phyloP scores from a whole-genome alignment of 2,888 invertebrate genomes.

The Calameuta filiformis region DNA sequence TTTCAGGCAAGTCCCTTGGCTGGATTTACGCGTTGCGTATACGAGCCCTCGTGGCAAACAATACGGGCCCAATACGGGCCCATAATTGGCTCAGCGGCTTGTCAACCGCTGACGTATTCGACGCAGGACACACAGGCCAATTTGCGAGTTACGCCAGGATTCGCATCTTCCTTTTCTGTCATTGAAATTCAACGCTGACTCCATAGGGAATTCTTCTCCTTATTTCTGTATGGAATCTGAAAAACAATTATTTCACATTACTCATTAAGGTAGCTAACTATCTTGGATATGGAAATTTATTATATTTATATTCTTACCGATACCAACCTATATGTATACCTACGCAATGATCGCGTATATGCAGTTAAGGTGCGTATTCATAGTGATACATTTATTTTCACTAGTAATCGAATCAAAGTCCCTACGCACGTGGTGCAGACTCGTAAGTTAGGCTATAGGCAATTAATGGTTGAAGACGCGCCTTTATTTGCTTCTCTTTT shows the following conservation, averaged over 20 bases:
- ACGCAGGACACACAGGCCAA: background rate
- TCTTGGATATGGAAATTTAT: background rate
- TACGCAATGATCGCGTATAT: background rate
- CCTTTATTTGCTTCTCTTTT: background rate
- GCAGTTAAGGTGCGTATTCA: background rate
- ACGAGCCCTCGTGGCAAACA: background rate
- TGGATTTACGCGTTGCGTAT: slow-evolving; percentile 7
- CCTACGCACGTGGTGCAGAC: background rate
- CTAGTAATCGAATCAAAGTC: background rate
- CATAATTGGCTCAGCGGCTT: slow-evolving; percentile 6
- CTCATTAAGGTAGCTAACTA: background rate
- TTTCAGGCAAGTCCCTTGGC: slow-evolving; percentile 1
- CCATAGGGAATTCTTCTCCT: background rate
- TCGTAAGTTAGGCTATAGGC: background rate
- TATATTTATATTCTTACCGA: background rate
- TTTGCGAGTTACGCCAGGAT: background rate
- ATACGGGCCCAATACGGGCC: slow-evolving; percentile 1
- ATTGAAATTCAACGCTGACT: background rate
- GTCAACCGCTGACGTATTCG: background rate
- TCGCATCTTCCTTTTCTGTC: background rate
- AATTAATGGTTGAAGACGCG: background rate
- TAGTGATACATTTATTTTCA: background rate
- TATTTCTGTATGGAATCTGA: background rate
- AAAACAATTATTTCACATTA: background rate
- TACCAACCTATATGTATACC: background rate